A percentile compares a stretch with the other conserved stretches of the same genome.
phyloP scores from a whole-genome alignment of 2,888 invertebrate genomes.

The Xylocampa areola region DNA sequence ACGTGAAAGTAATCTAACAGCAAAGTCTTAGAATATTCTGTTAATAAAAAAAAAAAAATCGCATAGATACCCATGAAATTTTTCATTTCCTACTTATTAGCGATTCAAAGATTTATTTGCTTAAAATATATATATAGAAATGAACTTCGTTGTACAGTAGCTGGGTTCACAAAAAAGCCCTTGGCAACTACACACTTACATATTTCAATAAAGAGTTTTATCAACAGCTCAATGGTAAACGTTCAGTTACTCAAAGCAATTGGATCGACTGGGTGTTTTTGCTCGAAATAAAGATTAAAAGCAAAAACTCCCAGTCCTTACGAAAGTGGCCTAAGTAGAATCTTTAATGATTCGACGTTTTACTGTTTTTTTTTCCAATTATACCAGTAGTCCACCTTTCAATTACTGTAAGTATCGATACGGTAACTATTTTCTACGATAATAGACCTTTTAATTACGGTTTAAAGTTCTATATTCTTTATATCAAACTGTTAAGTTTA shows the following conservation, averaged over 20 bases:
- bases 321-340: conserved; percentile 56
- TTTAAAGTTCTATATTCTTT: conserved; percentile 34
- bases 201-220: conserved; percentile 28
- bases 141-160: conserved; percentile 11
- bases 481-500: conserved; percentile 28
- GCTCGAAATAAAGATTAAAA: no score
- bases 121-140: no score
- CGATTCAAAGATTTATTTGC: no score
- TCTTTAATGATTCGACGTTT: conserved; percentile 51
- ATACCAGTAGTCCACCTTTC: conserved; percentile 56
- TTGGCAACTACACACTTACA: conserved; percentile 8
- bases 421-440: conserved; percentile 22
- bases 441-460: conserved; percentile 23
- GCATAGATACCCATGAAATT: no score
- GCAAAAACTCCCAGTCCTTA: conserved; percentile 50
- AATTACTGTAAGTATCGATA: conserved; percentile 58
- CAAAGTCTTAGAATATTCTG: no score
- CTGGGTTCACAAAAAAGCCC: background rate
- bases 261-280: no score
- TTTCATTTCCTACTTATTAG: no score
- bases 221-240: conserved; percentile 25
- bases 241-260: conserved; percentile 32
- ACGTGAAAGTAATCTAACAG: no score
- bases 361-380: conserved; percentile 62
- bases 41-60: no score